These are phyloP conservation scores for Beris morrisii DNA, from an alignment of 2,888 invertebrate genomes.

Conservation along the genomic window DNA sequence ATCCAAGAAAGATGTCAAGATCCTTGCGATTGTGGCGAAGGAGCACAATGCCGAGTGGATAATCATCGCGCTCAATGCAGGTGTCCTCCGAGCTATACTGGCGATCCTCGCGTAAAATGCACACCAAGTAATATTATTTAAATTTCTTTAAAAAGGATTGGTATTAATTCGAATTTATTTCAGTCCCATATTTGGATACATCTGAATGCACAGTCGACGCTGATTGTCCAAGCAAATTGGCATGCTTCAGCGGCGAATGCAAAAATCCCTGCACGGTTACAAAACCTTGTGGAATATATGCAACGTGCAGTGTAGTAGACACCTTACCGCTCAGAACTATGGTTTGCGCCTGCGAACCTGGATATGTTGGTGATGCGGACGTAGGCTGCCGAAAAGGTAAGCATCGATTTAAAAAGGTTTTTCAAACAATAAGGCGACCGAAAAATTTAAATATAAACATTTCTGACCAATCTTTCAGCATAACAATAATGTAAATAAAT, in stretches of 20 bases:
- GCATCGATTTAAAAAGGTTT: neutral
- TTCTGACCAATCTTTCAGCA: conserved; percentile 13
- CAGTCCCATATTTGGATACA: conserved; percentile 59
- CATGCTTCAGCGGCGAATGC: conserved; percentile 79
- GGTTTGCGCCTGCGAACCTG: conserved; percentile 82
- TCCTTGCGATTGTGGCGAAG: conserved; percentile 82
- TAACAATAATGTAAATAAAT: conserved; percentile 19
- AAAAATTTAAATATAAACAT: neutral
- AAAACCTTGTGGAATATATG: conserved; percentile 77
- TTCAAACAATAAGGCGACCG: neutral
- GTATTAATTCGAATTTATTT: conserved; percentile 30
- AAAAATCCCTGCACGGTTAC: conserved; percentile 78
- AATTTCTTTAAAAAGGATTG: conserved; percentile 12
- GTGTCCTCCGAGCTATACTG: conserved; percentile 80
- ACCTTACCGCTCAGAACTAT: conserved; percentile 85
- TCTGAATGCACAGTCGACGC: conserved; percentile 76
- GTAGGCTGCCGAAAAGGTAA: conserved; percentile 80
- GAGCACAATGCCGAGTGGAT: conserved; percentile 74
- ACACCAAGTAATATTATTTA: conserved; percentile 57
- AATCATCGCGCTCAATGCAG: conserved; percentile 77
- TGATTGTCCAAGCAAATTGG: conserved; percentile 82
- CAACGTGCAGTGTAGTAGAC: conserved; percentile 82
- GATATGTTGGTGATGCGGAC: conserved; percentile 84
- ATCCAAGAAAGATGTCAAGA: conserved; percentile 75
- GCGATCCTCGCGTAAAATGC: conserved; percentile 74